Percentiles rank a stretch among this genome's conserved stretches.
Evolutionary conservation across 2,113 vertebrate species (phyloP).

Genomic region (Malurus cyaneus): DNA sequence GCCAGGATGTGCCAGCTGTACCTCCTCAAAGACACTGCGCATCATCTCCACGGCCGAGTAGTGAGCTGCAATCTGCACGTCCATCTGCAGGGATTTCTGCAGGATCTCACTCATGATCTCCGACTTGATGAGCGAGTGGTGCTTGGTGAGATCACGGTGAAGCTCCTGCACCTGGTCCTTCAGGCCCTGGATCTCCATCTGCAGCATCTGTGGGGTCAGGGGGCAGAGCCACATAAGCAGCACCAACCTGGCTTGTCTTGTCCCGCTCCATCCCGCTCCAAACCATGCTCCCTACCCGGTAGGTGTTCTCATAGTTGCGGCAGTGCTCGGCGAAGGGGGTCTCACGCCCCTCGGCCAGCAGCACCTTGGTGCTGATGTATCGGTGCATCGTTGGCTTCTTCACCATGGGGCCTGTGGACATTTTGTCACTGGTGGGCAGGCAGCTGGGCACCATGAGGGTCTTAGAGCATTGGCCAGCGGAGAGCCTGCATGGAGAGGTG

Average conservation of each 20-base stretch:
- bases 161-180: slow-evolving; percentile 94
- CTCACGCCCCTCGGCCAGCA: slow-evolving; percentile 84
- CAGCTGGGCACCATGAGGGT: slow-evolving; percentile 76
- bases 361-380: slow-evolving; percentile 90
- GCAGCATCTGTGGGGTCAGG: slow-evolving; percentile 70
- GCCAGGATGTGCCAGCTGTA: neutral
- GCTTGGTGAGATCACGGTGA: slow-evolving; percentile 92
- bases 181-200: slow-evolving; percentile 85
- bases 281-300: slow-evolving; percentile 70
- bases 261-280: fast-evolving
- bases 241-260: fast-evolving
- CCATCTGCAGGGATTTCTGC: slow-evolving; percentile 84
- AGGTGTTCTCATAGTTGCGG: slow-evolving; percentile 84
- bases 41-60: slow-evolving; percentile 82
- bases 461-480: slow-evolving; percentile 58
- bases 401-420: slow-evolving; percentile 73
- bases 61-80: slow-evolving; percentile 81
- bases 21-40: slow-evolving; percentile 88
- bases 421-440: slow-evolving; percentile 75
- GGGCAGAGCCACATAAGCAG: fast-evolving
- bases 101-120: slow-evolving; percentile 87
- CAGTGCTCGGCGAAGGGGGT: slow-evolving; percentile 88
- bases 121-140: slow-evolving; percentile 90
- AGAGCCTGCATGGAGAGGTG: slow-evolving; percentile 24
- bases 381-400: slow-evolving; percentile 83